Evolutionary conservation across 2,888 invertebrate genomes (phyloP).

Genomic region (Ectemnius lituratus): DNA sequence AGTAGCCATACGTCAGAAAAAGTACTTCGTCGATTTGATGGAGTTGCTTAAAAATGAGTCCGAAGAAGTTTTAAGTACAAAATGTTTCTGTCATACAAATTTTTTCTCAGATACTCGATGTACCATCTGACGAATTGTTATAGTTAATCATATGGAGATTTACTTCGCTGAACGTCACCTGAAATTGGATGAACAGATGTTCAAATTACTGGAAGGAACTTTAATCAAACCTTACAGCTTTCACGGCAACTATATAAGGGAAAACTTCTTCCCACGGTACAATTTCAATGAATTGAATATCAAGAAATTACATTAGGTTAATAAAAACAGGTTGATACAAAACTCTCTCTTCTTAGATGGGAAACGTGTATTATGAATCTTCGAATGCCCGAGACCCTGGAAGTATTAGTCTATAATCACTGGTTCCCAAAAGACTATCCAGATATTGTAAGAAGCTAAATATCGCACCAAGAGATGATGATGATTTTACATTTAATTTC

Average conservation of each 20-base stretch:
- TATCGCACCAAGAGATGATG: no score
- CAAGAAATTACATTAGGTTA: neutral
- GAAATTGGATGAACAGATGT: neutral
- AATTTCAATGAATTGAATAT: neutral
- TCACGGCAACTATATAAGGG: neutral
- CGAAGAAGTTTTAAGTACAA: neutral
- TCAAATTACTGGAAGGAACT: neutral
- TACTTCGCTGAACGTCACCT: neutral
- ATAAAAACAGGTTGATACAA: neutral
- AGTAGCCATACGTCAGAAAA: neutral
- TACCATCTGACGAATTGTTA: neutral
- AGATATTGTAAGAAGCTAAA: neutral
- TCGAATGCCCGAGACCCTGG: neutral
- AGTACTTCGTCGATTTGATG: neutral
- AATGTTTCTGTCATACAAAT: no score
- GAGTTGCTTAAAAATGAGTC: neutral
- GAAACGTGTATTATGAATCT: neutral
- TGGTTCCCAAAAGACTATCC: neutral
- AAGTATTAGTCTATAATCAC: neutral
- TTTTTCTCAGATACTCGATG: no score
- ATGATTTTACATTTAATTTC: no score
- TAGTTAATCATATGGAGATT: constrained; percentile 1
- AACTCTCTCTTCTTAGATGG: neutral
- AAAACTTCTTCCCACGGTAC: neutral
- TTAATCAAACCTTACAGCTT: neutral